Evolutionary conservation across 1,140 invertebrate species (phyloP).

Genomic region (Trinorchestia longiramus): DNA sequence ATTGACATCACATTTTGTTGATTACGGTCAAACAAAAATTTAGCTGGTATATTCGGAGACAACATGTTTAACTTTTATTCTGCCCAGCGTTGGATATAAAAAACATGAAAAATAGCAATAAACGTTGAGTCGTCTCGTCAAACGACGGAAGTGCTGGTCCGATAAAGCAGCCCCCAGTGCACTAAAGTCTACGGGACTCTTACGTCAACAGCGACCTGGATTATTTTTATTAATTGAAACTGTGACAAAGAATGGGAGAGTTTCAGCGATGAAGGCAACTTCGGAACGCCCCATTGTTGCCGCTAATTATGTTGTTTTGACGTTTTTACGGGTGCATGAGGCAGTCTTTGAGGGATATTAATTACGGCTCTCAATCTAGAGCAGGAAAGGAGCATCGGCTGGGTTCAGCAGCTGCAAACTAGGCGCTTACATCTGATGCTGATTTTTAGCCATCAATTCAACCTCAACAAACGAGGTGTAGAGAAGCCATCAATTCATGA

Average conservation of each 20-base stretch:
- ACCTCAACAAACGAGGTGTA: background rate
- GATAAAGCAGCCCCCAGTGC: background rate
- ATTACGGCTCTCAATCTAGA: constrained; percentile 11
- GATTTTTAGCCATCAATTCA: background rate
- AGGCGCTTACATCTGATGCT: background rate
- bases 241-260: constrained; percentile 18
- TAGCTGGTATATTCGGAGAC: background rate
- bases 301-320: constrained; percentile 54
- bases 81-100: background rate
- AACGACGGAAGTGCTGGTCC: background rate
- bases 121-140: background rate
- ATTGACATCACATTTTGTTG: background rate
- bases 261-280: constrained; percentile 43
- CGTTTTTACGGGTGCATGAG: constrained; percentile 53
- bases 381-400: background rate
- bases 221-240: constrained; percentile 43
- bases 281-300: constrained; percentile 12
- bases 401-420: background rate
- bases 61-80: background rate
- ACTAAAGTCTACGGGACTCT: background rate
- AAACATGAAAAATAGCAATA: background rate
- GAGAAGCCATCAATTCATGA: too few species aligned
- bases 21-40: background rate
- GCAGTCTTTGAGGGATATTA: constrained; percentile 44
- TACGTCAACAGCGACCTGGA: background rate